These are phyloP conservation scores for Thermophis baileyi DNA, from an alignment of 2,113 vertebrate genomes.

Conservation along the genomic window DNA sequence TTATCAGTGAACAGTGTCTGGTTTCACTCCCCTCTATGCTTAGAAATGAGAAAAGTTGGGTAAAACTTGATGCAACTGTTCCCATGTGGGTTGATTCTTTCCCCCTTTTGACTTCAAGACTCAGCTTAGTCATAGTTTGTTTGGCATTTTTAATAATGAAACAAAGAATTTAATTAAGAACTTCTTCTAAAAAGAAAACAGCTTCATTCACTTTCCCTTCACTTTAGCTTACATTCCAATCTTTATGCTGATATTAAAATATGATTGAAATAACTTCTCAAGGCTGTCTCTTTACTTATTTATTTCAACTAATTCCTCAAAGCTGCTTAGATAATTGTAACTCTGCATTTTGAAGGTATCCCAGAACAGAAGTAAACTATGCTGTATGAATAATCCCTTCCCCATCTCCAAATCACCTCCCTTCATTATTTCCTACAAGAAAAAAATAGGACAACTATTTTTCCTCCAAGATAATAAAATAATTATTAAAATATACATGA, in stretches of 20 bases:
- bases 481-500: neutral
- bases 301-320: neutral
- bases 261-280: neutral
- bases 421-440: neutral
- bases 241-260: conserved; percentile 2
- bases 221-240: neutral
- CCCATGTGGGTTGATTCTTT: conserved; percentile 20
- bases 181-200: conserved; percentile 23
- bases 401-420: neutral
- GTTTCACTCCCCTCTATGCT: neutral
- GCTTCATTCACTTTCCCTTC: neutral
- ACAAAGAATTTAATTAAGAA: conserved; percentile 18
- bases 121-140: conserved; percentile 51
- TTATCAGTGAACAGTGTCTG: conserved; percentile 11
- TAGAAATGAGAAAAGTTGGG: conserved; percentile 19
- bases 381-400: neutral
- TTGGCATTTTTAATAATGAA: conserved; percentile 49
- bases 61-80: conserved; percentile 60
- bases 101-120: conserved; percentile 27
- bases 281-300: neutral
- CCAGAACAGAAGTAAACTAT: neutral
- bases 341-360: neutral
- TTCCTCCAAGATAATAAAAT: neutral
- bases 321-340: neutral
- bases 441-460: neutral